A percentile compares a stretch with the other conserved stretches of the same genome.
These are phyloP conservation scores for Myodes glareolus DNA, from an alignment of 2,113 vertebrate genomes.

Conservation along the genomic window DNA sequence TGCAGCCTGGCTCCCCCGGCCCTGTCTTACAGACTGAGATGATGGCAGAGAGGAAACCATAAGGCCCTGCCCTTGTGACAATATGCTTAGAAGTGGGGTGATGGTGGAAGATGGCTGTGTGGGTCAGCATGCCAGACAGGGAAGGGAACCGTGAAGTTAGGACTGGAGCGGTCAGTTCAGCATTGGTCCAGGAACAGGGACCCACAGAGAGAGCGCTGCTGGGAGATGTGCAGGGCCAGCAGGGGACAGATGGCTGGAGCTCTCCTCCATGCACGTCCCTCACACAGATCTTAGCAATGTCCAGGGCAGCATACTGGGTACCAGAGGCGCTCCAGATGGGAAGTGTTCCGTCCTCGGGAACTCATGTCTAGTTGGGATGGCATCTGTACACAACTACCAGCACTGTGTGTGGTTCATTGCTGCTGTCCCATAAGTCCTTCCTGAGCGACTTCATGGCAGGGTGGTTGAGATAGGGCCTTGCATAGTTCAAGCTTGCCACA, in stretches of 20 bases:
- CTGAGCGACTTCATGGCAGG: background rate
- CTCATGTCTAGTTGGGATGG: background rate
- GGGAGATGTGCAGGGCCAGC: background rate
- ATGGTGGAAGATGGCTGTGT: rapidly evolving
- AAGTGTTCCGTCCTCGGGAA: background rate
- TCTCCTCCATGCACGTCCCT: background rate
- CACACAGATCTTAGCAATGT: background rate
- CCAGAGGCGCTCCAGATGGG: rapidly evolving
- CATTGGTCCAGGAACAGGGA: background rate
- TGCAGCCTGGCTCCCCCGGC: background rate
- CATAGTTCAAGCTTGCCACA: background rate
- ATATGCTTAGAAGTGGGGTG: background rate
- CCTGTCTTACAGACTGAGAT: rapidly evolving
- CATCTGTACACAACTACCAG: rapidly evolving
- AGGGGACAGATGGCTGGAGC: background rate
- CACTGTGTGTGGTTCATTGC: rapidly evolving
- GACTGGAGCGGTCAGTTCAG: background rate
- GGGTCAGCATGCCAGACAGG: too few relatives aligned
- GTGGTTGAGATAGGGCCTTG: background rate
- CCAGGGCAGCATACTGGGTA: background rate
- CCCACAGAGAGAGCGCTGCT: too few relatives aligned
- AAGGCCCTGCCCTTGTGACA: rapidly evolving
- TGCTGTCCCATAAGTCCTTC: background rate
- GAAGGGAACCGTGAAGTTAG: too few relatives aligned
- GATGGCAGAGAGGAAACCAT: background rate